A percentile compares a stretch with the other conserved stretches of the same genome.
These are phyloP conservation scores for Sciurus carolinensis DNA, from an alignment of 2,797 vertebrate genomes.

Conservation along the genomic window DNA sequence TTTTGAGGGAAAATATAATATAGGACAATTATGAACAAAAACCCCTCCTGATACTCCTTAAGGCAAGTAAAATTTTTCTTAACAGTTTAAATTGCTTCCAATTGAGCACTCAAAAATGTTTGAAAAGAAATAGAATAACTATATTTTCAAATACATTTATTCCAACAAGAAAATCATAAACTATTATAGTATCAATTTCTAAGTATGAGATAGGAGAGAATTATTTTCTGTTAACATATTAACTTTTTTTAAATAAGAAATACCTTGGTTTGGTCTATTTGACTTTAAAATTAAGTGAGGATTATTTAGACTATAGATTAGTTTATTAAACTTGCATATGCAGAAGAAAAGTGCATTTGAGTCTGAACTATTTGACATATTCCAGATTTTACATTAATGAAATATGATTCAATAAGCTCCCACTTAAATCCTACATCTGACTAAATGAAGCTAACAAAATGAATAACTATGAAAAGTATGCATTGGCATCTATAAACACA, in stretches of 20 bases:
- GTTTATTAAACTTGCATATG: background rate
- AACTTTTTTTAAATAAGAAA: background rate
- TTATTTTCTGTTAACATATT: background rate
- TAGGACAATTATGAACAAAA: background rate
- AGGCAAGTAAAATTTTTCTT: background rate
- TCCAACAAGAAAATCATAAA: background rate
- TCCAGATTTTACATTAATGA: background rate
- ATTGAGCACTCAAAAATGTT: background rate
- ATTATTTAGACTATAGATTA: background rate
- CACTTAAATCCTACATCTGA: background rate
- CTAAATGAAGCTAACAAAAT: background rate
- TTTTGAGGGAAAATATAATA: background rate
- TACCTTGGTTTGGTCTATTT: background rate
- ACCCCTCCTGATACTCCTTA: background rate
- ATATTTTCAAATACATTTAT: background rate
- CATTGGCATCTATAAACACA: background rate
- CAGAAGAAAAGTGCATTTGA: background rate
- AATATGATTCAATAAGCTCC: background rate
- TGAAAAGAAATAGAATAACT: conserved; percentile 39
- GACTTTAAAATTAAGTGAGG: background rate
- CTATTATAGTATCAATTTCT: background rate
- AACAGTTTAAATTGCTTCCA: background rate
- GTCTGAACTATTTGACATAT: background rate
- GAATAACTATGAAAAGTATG: background rate
- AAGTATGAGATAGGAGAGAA: background rate